Percentiles rank a stretch among this genome's conserved stretches.
These are phyloP conservation scores for Galago senegalensis DNA, from an alignment of 2,797 vertebrate genomes.

Conservation along the genomic window DNA sequence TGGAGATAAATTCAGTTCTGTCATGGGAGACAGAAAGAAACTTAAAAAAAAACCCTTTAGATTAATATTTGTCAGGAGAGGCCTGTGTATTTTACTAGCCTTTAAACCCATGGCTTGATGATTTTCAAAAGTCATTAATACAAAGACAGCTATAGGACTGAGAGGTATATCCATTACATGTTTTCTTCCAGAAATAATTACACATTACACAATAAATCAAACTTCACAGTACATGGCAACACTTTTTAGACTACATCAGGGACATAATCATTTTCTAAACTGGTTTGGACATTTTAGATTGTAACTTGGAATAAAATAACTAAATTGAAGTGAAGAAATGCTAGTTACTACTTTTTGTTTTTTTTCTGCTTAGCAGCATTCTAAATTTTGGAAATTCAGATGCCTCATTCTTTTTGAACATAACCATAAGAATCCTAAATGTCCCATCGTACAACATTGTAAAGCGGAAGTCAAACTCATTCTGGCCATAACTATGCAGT, in stretches of 20 bases:
- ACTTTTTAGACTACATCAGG: slow-evolving; percentile 20
- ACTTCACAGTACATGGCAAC: not conserved
- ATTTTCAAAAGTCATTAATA: slow-evolving; percentile 39
- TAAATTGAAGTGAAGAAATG: slow-evolving; percentile 1
- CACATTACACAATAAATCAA: slow-evolving; percentile 39
- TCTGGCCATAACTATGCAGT: not conserved
- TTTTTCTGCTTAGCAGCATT: slow-evolving; percentile 24
- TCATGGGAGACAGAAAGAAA: not conserved
- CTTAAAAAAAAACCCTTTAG: slow-evolving; percentile 9
- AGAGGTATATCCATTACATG: not conserved
- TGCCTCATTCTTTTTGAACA: not conserved
- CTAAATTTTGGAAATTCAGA: slow-evolving; percentile 53
- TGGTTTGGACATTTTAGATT: slow-evolving; percentile 14
- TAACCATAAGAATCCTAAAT: slow-evolving; percentile 17
- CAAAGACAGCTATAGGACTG: slow-evolving; percentile 35
- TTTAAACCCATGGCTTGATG: slow-evolving; percentile 29
- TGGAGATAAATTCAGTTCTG: slow-evolving; percentile 37
- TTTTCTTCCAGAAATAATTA: slow-evolving; percentile 26
- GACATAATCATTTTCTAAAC: slow-evolving; percentile 28
- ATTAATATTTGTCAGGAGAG: slow-evolving; percentile 42
- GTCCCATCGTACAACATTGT: not conserved
- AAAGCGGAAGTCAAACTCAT: slow-evolving; percentile 24
- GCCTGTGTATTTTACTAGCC: not conserved
- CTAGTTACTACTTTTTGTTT: not conserved
- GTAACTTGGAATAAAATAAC: slow-evolving; percentile 21